These are phyloP conservation scores for Falco naumanni DNA, from an alignment of 2,797 vertebrate genomes.

Conservation along the genomic window DNA sequence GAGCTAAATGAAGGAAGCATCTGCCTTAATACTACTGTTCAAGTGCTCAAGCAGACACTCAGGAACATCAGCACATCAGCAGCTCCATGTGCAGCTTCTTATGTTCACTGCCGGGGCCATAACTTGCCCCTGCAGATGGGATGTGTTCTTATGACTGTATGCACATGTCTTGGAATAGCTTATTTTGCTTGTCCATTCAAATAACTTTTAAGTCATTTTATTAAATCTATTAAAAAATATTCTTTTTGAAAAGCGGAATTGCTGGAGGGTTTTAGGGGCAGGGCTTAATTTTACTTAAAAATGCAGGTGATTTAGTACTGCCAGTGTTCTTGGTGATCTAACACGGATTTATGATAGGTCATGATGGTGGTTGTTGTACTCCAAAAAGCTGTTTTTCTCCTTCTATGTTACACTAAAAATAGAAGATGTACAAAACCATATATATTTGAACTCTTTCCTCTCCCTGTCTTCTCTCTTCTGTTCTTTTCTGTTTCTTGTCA, in stretches of 20 bases:
- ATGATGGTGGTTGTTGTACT: background rate
- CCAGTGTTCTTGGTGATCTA: background rate
- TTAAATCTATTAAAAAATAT: background rate
- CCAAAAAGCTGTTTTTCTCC: background rate
- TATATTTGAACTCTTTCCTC: background rate
- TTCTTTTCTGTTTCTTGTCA: background rate
- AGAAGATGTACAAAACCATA: background rate
- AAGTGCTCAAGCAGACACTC: background rate
- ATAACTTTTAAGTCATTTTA: background rate
- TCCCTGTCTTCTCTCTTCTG: background rate
- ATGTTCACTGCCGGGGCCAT: rapidly evolving
- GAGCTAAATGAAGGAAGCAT: background rate
- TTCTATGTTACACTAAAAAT: background rate
- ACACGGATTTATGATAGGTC: background rate
- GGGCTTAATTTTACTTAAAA: background rate
- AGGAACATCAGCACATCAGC: background rate
- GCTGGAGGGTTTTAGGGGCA: background rate
- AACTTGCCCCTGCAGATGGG: background rate
- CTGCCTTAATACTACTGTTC: background rate
- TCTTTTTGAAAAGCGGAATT: background rate
- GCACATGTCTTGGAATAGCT: background rate
- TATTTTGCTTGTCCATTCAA: background rate
- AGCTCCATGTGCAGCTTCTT: background rate
- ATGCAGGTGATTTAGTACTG: background rate
- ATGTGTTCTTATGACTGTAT: background rate